Evolutionary conservation across 2,113 vertebrate genomes (phyloP).

Genomic region (Acanthisitta chloris): DNA sequence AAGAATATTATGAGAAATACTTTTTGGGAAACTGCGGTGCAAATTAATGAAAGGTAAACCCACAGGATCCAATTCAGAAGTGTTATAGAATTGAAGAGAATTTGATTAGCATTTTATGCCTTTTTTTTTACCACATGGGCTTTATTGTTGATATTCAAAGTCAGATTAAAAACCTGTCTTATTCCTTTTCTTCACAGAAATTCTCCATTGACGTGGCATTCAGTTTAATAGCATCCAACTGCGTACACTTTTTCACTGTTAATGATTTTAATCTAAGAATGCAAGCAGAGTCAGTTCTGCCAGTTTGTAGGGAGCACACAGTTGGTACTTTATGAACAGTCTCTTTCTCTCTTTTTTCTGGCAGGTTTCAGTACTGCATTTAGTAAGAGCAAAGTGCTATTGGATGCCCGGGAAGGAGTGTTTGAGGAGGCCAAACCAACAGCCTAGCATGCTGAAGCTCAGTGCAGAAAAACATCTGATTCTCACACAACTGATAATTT

Average conservation of each 20-base stretch:
- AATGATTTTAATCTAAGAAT: background rate
- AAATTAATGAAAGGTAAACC: background rate
- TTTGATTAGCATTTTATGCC: background rate
- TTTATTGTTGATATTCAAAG: background rate
- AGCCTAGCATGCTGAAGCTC: slow-evolving; percentile 34
- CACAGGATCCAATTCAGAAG: background rate
- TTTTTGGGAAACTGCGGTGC: background rate
- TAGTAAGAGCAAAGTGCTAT: slow-evolving; percentile 58
- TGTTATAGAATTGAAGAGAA: background rate
- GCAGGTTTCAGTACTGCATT: slow-evolving; percentile 59
- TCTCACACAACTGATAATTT: slow-evolving; percentile 19
- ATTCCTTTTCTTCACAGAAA: background rate
- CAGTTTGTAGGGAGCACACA: slow-evolving; percentile 8
- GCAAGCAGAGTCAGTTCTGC: background rate
- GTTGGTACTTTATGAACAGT: slow-evolving; percentile 52
- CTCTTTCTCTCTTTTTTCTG: slow-evolving; percentile 58
- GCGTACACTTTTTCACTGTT: background rate
- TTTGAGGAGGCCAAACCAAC: slow-evolving; percentile 57
- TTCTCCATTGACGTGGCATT: background rate
- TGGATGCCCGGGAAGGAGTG: slow-evolving; percentile 55
- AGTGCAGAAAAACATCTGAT: slow-evolving; percentile 38
- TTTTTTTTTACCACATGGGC: background rate
- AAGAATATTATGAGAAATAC: background rate
- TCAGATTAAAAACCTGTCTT: background rate
- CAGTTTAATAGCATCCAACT: background rate